A percentile compares a stretch with the other conserved stretches of the same genome.
These are phyloP conservation scores for honey bee (Apis mellifera) DNA, from an alignment of 1,140 invertebrate genomes.

Conservation along the genomic window DNA sequence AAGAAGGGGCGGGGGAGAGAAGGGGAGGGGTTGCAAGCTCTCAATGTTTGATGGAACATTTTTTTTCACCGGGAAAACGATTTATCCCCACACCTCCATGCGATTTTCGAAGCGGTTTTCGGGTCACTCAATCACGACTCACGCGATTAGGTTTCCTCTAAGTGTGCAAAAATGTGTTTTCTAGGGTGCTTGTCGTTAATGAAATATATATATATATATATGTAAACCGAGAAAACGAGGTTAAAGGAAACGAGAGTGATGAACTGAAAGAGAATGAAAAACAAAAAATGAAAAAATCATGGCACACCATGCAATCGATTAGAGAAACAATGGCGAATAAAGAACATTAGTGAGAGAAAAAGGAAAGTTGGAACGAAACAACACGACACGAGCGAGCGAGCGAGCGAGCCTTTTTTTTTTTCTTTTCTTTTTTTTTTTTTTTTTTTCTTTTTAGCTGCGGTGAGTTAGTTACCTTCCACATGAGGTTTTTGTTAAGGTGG, in stretches of 20 bases:
- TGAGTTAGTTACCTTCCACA: slow-evolving; percentile 85
- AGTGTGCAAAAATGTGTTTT: slow-evolving; percentile 45
- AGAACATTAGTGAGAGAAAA: slow-evolving; percentile 18
- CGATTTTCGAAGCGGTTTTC: background rate
- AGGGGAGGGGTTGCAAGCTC: slow-evolving; percentile 5
- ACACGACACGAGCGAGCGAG: slow-evolving; percentile 52
- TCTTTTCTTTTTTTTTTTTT: background rate
- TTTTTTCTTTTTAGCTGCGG: slow-evolving; percentile 51
- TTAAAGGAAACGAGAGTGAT: background rate
- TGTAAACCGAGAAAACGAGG: background rate
- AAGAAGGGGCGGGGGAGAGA: background rate
- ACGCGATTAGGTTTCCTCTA: slow-evolving; percentile 27
- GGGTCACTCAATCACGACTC: background rate
- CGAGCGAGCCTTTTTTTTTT: slow-evolving; percentile 29
- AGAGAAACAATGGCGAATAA: slow-evolving; percentile 22
- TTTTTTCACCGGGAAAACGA: background rate
- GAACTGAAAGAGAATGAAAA: background rate
- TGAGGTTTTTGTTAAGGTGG: slow-evolving; percentile 85
- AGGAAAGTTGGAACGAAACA: slow-evolving; percentile 32
- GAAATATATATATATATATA: too few relatives aligned
- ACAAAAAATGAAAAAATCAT: background rate
- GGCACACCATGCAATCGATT: slow-evolving; percentile 63
- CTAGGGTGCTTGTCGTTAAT: slow-evolving; percentile 39
- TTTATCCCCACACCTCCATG: slow-evolving; percentile 51
- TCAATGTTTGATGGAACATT: background rate